Base-by-base conservation (phyloP, 64 coral and sea anemone species). In the Trachythela sp. region DNA sequence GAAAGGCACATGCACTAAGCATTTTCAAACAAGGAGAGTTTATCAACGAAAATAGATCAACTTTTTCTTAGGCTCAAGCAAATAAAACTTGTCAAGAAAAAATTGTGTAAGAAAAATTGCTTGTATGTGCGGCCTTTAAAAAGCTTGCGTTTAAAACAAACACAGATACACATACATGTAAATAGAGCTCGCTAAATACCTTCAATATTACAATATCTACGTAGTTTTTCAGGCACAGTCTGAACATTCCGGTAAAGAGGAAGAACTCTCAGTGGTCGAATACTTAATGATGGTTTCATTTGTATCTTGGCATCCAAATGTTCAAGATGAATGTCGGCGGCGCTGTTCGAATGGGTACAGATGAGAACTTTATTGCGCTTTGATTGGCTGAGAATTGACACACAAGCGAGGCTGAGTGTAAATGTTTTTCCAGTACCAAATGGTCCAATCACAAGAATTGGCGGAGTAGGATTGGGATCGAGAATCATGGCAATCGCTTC, bases 361-460 rank as follows among this genome's bases (percentile, higher is more conserved):
- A 80, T 80, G 33, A 80, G 75, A 36, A 80, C 75, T 80, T 80
- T 80, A 80, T 20, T 80, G 8, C 14, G 1, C 20, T 36, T 2
- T 18, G 75, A 80, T 37, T 40, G 31, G 8, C 34, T 3, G 31
- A 80, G 15, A 13, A 80, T 80, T 1, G 31, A 10, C 38, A 37
- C 30, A 36, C 75, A 80, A 37, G 75, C 75, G 20, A 80, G 75
- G 31, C 38, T 80, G 27, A 80, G 34, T 7, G 75, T 80, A 18
- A 80, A 80, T 34, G 75, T 77, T 35, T 77, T 32, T 35, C 71
- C 71, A 36, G 71, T 77, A 5, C 71, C 71, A 39, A 77, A 77
- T 10, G 71, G 71, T 3, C 71, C 71, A 35, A 77, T 77, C 24
- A 77, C 29, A 10, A 77, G 71, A 13, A 77, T 32, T n/a, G 71